Conservation (phyloP, 2,888 invertebrate genomes). For the Drosophila helvetica region DNA sequence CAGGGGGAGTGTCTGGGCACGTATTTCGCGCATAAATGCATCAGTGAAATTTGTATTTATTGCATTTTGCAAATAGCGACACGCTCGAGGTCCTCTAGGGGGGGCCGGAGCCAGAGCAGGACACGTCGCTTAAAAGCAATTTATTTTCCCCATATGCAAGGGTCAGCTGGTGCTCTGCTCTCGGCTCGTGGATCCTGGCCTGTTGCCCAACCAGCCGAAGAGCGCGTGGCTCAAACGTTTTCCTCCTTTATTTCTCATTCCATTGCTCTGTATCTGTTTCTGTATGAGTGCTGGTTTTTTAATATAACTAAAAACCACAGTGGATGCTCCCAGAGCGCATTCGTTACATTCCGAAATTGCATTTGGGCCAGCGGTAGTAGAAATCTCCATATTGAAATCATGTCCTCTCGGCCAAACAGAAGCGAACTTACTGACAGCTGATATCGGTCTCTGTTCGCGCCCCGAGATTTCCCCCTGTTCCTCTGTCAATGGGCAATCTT, state of each 20-base stretch:
- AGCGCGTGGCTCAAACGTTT: conserved; percentile 34
- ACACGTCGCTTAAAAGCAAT: conserved; percentile 55
- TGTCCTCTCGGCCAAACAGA: conserved; percentile 26
- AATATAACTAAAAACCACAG: conserved; percentile 51
- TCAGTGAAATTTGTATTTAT: conserved; percentile 63
- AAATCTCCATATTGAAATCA: conserved; percentile 50
- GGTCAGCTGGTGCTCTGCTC: conserved; percentile 37
- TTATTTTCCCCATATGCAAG: conserved; percentile 40
- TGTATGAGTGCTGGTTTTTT: conserved; percentile 13
- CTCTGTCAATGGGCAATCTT: conserved; percentile 4
- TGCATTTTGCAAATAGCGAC: conserved; percentile 60
- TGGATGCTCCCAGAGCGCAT: conserved; percentile 26
- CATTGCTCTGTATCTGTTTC: neutral
- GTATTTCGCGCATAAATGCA: conserved; percentile 53
- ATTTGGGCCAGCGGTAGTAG: conserved; percentile 27
- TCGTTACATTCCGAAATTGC: conserved; percentile 43
- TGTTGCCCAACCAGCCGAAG: conserved; percentile 23
- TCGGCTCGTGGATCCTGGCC: neutral
- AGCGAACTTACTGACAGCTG: conserved; percentile 10
- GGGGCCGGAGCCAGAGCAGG: conserved; percentile 3
- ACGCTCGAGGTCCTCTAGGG: conserved; percentile 10
- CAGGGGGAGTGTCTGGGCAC: conserved; percentile 18
- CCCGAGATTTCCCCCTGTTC: conserved; percentile 26
- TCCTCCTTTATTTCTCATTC: conserved; percentile 23
- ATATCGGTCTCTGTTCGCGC: conserved; percentile 1